phyloP scores from a whole-genome alignment of 2,797 vertebrate species.

The Hafferia zeledoni region DNA sequence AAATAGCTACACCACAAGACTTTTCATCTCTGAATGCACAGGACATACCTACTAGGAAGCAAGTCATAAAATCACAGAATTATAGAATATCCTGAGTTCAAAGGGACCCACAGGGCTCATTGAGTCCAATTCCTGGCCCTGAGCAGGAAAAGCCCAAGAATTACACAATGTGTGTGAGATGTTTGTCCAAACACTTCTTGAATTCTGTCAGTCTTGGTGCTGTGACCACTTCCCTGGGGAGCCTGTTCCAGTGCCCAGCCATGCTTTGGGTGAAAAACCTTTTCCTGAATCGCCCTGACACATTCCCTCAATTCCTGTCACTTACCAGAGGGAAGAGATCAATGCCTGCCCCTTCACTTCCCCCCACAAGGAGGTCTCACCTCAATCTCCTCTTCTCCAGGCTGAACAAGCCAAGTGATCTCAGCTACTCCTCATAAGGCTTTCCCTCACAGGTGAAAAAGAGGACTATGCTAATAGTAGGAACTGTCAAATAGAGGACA shows the following conservation, averaged over 20 bases:
- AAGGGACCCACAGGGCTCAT: not conserved
- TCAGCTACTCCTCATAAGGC: fast-evolving
- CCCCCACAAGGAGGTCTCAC: not conserved
- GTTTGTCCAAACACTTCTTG: not conserved
- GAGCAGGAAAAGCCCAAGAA: not conserved
- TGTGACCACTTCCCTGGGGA: not conserved
- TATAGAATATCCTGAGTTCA: not conserved
- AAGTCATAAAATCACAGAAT: not conserved
- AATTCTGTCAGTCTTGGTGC: not conserved
- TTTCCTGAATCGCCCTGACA: fast-evolving
- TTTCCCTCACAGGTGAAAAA: not conserved
- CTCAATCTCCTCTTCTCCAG: not conserved
- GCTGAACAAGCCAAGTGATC: not conserved
- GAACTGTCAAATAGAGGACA: not conserved
- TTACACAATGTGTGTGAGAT: not conserved
- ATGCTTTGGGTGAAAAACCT: not conserved
- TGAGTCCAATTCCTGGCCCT: not conserved
- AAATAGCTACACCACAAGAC: not conserved
- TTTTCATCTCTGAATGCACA: not conserved
- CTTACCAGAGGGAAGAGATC: not conserved
- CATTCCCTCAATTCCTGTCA: not conserved
- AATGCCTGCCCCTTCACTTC: fast-evolving
- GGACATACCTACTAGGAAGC: not conserved
- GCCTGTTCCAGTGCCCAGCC: not conserved
- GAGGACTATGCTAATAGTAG: not conserved